A percentile compares a stretch with the other conserved stretches of the same genome.
Conservation (phyloP, 2,797 vertebrate species). For the Holocentrus rufus region DNA sequence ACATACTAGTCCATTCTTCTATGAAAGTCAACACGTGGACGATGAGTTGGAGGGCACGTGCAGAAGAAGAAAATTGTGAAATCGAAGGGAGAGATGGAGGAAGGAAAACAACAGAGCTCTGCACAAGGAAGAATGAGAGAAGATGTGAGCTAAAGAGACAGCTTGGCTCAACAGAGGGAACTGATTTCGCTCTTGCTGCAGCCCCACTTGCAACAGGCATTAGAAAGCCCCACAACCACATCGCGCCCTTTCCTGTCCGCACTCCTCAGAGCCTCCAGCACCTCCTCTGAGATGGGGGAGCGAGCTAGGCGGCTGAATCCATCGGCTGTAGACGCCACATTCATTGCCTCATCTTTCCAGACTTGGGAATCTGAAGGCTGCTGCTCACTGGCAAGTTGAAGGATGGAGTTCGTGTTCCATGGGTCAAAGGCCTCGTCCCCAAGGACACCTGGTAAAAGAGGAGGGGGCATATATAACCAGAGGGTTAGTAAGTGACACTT, state of each 20-base stretch:
- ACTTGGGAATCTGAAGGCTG: constrained; percentile 58
- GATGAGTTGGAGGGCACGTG: constrained; percentile 5
- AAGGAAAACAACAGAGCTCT: constrained; percentile 8
- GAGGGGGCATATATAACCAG: neutral
- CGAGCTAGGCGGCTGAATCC: constrained; percentile 70
- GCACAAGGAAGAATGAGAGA: constrained; percentile 6
- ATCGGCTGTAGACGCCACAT: constrained; percentile 46
- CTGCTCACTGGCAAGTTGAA: constrained; percentile 60
- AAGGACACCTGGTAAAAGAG: constrained; percentile 61
- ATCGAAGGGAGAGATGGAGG: neutral
- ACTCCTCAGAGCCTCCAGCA: constrained; percentile 78
- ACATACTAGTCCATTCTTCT: constrained; percentile 28
- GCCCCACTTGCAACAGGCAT: constrained; percentile 90
- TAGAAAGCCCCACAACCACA: constrained; percentile 84
- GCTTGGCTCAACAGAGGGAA: constrained; percentile 83
- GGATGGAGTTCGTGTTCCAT: constrained; percentile 71
- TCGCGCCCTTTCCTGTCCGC: constrained; percentile 82
- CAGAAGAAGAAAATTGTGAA: neutral
- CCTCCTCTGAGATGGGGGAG: constrained; percentile 77
- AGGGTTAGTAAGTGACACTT: neutral
- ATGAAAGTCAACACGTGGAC: constrained; percentile 15
- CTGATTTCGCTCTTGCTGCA: constrained; percentile 91
- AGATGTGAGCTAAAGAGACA: neutral
- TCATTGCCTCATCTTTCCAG: constrained; percentile 68
- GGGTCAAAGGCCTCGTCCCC: constrained; percentile 73